Conservation (phyloP, 1,140 invertebrate species). For the Spodoptera frugiperda region DNA sequence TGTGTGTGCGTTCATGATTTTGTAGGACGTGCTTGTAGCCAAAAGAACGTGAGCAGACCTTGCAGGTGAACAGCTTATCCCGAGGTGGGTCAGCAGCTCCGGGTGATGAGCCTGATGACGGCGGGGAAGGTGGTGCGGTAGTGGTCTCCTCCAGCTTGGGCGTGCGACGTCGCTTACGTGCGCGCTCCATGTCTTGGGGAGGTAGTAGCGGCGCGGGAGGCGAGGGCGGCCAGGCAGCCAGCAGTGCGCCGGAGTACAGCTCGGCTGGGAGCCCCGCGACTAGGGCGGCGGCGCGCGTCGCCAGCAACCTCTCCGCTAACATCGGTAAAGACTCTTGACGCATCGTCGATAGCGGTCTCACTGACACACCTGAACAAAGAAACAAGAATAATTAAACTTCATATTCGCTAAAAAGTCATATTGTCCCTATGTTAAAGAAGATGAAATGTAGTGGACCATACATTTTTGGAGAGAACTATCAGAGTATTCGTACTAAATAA, state of each 20-base stretch:
- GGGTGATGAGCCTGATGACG: constrained; percentile 81
- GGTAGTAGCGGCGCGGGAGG: constrained; percentile 79
- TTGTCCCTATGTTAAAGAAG: no score
- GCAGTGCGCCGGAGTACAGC: constrained; percentile 82
- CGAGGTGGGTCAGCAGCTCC: constrained; percentile 86
- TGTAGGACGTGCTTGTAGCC: constrained; percentile 98
- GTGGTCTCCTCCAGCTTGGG: constrained; percentile 76
- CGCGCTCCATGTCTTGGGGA: constrained; percentile 75
- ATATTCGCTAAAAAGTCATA: no score
- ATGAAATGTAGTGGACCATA: no score
- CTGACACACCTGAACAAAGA: constrained; percentile 81
- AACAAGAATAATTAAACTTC: constrained; percentile 31
- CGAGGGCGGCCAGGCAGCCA: constrained; percentile 81
- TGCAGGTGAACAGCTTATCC: constrained; percentile 95
- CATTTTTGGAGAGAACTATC: no score
- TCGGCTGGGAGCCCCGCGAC: constrained; percentile 82
- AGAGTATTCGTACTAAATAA: no score
- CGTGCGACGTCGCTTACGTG: constrained; percentile 83
- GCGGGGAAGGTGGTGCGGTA: constrained; percentile 76
- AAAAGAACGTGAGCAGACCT: constrained; percentile 94
- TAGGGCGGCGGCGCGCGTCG: constrained; percentile 80
- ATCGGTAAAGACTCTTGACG: constrained; percentile 82
- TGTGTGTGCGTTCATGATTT: constrained; percentile 98
- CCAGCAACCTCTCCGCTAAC: constrained; percentile 81
- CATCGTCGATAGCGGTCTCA: constrained; percentile 82